These are phyloP conservation scores for Noctua janthe DNA, from an alignment of 2,888 invertebrate species.

Conservation along the genomic window DNA sequence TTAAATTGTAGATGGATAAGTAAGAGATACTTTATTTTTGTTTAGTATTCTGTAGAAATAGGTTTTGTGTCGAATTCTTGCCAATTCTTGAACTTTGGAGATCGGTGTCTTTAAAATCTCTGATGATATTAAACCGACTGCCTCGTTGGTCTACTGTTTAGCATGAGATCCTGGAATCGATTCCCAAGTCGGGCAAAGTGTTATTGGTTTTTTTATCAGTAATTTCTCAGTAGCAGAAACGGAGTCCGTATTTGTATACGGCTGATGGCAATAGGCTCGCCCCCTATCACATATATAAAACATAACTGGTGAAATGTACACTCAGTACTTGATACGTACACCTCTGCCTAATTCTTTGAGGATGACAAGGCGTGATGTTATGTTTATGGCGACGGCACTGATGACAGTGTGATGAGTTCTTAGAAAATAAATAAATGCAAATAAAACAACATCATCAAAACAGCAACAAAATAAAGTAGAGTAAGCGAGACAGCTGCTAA, in stretches of 20 bases:
- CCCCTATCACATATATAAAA: no score
- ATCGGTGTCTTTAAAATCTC: background rate
- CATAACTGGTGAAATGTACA: no score
- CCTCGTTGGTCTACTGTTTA: background rate
- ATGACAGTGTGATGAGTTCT: background rate
- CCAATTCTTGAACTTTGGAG: background rate
- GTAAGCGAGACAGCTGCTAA: background rate
- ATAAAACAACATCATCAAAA: background rate
- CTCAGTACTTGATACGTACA: no score
- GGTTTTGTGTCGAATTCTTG: background rate
- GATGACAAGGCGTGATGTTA: no score
- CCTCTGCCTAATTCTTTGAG: no score
- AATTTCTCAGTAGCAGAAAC: no score
- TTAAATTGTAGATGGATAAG: constrained; percentile 22
- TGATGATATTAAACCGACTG: background rate
- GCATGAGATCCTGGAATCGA: no score
- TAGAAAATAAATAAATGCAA: background rate
- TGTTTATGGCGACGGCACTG: background rate
- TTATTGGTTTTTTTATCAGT: no score
- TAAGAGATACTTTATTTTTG: constrained; percentile 19
- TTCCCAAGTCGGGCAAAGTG: no score
- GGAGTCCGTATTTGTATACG: no score
- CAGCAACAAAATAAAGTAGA: background rate
- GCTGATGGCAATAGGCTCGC: no score
- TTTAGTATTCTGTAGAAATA: background rate